phyloP scores from a whole-genome alignment of 2,888 invertebrate species.

The Heliconius sara region DNA sequence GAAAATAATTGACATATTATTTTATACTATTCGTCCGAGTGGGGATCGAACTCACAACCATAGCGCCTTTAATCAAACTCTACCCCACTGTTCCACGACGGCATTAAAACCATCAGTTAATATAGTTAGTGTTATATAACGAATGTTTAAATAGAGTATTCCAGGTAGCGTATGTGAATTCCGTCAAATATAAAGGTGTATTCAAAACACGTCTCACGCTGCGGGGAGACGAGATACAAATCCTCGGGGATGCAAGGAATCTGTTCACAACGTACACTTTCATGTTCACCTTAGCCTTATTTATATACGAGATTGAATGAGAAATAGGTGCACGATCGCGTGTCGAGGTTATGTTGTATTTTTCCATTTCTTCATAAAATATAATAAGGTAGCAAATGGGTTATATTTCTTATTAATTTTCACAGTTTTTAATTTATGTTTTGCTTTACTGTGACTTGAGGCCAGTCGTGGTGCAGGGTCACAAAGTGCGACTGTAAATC shows the following conservation, averaged over 20 bases:
- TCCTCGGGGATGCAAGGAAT: slow-evolving; percentile 73
- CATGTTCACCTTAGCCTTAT: slow-evolving; percentile 66
- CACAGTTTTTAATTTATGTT: not conserved
- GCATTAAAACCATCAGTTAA: not conserved
- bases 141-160: slow-evolving; percentile 30
- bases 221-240: slow-evolving; percentile 78
- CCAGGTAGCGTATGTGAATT: slow-evolving; percentile 37
- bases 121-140: not conserved
- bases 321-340: slow-evolving; percentile 63
- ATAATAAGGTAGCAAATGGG: not conserved
- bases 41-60: not conserved
- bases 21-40: not conserved
- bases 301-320: slow-evolving; percentile 72
- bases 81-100: not conserved
- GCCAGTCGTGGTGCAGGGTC: too few relatives aligned
- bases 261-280: slow-evolving; percentile 68
- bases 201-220: slow-evolving; percentile 73
- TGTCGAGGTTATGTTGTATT: slow-evolving; percentile 27
- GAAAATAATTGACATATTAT: not conserved
- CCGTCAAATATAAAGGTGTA: slow-evolving; percentile 53
- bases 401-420: not conserved
- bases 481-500: too few relatives aligned
- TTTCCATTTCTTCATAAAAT: slow-evolving; percentile 21
- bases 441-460: not conserved
- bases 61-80: too few relatives aligned